Conservation (phyloP, 2,797 vertebrate genomes). For the Synaphobranchus kaupii region DNA sequence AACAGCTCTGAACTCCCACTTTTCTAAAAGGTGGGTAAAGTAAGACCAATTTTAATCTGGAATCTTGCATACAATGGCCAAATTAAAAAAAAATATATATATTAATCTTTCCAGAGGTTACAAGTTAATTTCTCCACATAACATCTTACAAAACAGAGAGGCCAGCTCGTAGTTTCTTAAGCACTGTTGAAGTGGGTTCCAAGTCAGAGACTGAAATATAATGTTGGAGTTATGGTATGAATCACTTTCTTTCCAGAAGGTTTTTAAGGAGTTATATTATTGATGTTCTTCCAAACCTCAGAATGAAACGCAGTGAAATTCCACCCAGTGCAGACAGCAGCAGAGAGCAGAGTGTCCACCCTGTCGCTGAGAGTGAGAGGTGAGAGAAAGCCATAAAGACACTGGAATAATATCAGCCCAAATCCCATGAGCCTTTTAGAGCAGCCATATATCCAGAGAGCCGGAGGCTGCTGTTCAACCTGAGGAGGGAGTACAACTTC, state of each 20-base stretch:
- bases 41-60: neutral
- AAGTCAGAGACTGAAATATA: neutral
- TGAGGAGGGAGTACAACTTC: neutral
- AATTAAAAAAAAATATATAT: neutral
- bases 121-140: neutral
- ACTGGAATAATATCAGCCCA: neutral
- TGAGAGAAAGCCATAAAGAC: slow-evolving; percentile 1
- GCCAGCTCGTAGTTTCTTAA: neutral
- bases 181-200: neutral
- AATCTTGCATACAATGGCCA: neutral
- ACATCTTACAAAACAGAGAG: neutral
- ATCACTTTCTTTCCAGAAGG: neutral
- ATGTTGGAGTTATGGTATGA: neutral
- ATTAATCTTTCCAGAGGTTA: neutral
- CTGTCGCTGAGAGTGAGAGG: neutral
- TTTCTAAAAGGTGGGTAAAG: neutral
- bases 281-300: neutral
- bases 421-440: neutral
- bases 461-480: neutral
- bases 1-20: neutral
- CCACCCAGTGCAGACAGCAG: neutral
- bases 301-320: neutral
- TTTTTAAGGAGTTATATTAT: neutral
- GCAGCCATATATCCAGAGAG: neutral
- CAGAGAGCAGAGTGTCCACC: neutral